Percentiles rank a stretch among this genome's conserved stretches.
Evolutionary conservation across 2,797 vertebrate species (phyloP).

Genomic region (Anomalospiza imberbis): DNA sequence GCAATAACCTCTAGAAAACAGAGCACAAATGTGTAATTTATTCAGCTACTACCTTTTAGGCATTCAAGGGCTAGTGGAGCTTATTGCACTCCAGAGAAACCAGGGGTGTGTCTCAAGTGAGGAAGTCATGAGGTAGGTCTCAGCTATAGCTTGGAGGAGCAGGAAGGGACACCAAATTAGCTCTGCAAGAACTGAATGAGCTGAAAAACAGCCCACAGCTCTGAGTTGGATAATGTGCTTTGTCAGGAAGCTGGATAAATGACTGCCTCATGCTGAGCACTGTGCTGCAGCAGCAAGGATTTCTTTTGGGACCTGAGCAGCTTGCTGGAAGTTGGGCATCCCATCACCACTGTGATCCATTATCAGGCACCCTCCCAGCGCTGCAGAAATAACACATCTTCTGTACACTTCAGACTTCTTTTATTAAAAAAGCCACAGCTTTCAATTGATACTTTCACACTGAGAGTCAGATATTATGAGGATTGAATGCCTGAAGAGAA

Average conservation of each 20-base stretch:
- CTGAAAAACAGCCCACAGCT: neutral
- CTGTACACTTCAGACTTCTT: neutral
- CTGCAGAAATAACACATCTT: neutral
- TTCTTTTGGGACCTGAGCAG: neutral
- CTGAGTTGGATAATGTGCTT: neutral
- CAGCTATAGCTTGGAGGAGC: neutral
- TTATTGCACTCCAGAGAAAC: neutral
- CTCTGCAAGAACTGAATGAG: neutral
- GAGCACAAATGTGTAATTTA: neutral
- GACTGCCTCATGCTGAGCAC: neutral
- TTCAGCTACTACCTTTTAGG: neutral
- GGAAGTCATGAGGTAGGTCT: neutral
- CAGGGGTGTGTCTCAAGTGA: neutral
- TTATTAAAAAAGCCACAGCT: neutral
- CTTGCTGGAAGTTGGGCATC: neutral
- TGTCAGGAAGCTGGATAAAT: conserved; percentile 21
- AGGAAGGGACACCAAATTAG: neutral
- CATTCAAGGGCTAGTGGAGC: neutral
- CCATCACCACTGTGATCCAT: neutral
- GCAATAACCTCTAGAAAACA: neutral
- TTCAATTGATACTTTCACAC: conserved; percentile 13
- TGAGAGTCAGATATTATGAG: neutral
- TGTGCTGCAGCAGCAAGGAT: neutral
- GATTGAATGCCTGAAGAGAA: neutral
- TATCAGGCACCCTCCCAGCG: neutral